phyloP scores from a whole-genome alignment of 2,797 vertebrate genomes.

The Poliocrania exsul region DNA sequence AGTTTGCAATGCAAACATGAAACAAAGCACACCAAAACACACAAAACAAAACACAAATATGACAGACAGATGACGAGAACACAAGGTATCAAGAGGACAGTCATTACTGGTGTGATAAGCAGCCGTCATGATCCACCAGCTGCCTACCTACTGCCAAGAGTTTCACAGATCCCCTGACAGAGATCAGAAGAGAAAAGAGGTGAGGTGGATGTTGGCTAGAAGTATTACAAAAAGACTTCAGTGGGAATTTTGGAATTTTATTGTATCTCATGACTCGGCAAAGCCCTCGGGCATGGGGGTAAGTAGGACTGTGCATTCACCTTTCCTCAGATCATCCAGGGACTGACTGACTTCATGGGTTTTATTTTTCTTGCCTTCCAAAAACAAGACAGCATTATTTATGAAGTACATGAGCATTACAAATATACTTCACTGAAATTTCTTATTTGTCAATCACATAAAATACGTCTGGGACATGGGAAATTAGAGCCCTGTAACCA shows the following conservation, averaged over 20 bases:
- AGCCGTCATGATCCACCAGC: background rate
- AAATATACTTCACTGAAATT: background rate
- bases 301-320: background rate
- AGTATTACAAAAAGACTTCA: background rate
- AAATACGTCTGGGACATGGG: background rate
- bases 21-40: background rate
- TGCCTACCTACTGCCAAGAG: background rate
- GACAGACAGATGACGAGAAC: background rate
- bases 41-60: background rate
- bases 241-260: background rate
- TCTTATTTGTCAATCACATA: background rate
- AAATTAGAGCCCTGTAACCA: background rate
- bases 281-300: background rate
- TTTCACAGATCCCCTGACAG: background rate
- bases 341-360: background rate
- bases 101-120: background rate
- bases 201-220: background rate
- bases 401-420: background rate
- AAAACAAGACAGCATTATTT: background rate
- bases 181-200: background rate
- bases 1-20: background rate
- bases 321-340: background rate
- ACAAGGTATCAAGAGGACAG: background rate
- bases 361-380: background rate
- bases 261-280: accelerated